Evolutionary conservation across 2,888 invertebrate genomes (phyloP).

Genomic region (Malthinus flaveolus): DNA sequence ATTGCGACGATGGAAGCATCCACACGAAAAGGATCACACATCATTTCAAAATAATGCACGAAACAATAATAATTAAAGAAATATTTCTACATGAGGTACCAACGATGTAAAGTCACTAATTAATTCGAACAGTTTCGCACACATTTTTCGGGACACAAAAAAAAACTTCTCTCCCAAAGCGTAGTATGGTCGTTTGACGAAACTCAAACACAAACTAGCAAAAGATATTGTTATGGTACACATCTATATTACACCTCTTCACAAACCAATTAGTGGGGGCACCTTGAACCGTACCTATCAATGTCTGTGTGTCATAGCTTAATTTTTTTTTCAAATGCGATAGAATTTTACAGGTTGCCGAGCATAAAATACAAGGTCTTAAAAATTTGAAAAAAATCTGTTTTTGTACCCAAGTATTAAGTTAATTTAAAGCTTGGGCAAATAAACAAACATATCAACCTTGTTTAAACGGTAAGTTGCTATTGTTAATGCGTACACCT

Average conservation of each 20-base stretch:
- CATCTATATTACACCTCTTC: conserved; percentile 28
- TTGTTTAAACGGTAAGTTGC: conserved; percentile 20
- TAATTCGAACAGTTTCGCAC: too few species aligned
- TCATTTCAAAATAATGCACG: conserved; percentile 30
- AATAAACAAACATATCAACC: conserved; percentile 20
- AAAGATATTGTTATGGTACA: conserved; percentile 19
- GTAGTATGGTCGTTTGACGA: not conserved
- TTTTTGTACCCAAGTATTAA: not conserved
- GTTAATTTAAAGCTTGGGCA: not conserved
- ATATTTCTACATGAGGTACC: not conserved
- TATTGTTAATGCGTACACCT: conserved; percentile 27
- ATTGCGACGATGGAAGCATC: conserved; percentile 53
- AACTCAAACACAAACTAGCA: conserved; percentile 19
- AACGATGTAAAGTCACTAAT: not conserved
- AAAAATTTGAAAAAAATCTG: not conserved
- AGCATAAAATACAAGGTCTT: not conserved
- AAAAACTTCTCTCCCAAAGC: too few species aligned
- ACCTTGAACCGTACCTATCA: conserved; percentile 26
- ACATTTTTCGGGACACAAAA: too few species aligned
- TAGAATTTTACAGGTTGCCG: not conserved
- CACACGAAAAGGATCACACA: conserved; percentile 39
- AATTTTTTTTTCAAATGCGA: conserved; percentile 6
- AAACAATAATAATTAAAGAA: not conserved
- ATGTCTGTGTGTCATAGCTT: conserved; percentile 14
- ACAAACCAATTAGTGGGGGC: conserved; percentile 24